Percentiles rank a stretch among this genome's conserved stretches.
phyloP scores from a whole-genome alignment of 2,888 invertebrate genomes.

The Protodeltote pygarga region DNA sequence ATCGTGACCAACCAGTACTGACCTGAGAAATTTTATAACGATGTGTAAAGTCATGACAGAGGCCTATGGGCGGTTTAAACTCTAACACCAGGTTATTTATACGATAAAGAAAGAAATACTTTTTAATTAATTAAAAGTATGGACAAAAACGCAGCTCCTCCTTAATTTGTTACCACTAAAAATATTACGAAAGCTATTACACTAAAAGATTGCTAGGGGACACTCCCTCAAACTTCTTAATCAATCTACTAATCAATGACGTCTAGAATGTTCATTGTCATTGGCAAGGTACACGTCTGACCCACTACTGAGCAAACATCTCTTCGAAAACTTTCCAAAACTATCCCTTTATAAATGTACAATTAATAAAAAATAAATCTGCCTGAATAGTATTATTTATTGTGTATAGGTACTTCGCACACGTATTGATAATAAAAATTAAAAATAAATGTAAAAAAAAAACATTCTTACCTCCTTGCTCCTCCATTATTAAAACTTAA shows the following conservation, averaged over 20 bases:
- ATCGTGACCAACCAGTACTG: too few species aligned
- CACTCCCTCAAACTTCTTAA: constrained; percentile 23
- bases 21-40: too few species aligned
- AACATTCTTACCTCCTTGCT: constrained; percentile 71
- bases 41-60: too few species aligned
- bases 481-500: constrained; percentile 70
- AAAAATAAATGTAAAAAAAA: constrained; percentile 5
- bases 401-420: neutral
- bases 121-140: too few species aligned
- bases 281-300: constrained; percentile 2
- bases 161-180: constrained; percentile 10
- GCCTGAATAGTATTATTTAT: too few species aligned
- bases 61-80: too few species aligned
- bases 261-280: constrained; percentile 10
- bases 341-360: too few species aligned
- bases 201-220: constrained; percentile 41
- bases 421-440: neutral
- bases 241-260: constrained; percentile 29
- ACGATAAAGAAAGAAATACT: too few species aligned
- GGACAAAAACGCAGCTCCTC: too few species aligned
- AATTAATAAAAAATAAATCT: neutral
- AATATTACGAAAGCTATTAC: constrained; percentile 18
- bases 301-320: too few species aligned
- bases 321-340: too few species aligned
- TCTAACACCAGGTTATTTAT: too few species aligned